Evolutionary conservation across 2,888 invertebrate genomes (phyloP).

Genomic region (Plagodis dolabraria): DNA sequence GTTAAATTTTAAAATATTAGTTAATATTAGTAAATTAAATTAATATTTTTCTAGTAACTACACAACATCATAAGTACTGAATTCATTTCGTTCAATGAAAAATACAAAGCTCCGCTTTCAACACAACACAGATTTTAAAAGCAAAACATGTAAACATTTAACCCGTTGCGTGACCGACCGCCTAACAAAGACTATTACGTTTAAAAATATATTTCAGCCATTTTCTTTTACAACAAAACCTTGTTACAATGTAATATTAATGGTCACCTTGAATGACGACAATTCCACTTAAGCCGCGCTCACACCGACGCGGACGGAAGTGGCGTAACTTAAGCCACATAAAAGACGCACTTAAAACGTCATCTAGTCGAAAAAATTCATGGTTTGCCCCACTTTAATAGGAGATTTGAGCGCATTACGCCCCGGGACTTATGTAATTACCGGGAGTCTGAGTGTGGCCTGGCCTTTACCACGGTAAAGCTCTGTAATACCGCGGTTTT

Average conservation of each 20-base stretch:
- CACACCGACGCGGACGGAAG: slow-evolving; percentile 21
- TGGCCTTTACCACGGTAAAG: slow-evolving; percentile 26
- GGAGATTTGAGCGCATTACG: slow-evolving; percentile 49
- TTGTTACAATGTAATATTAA: slow-evolving; percentile 30
- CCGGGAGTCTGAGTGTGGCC: slow-evolving; percentile 27
- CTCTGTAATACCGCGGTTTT: slow-evolving; percentile 30
- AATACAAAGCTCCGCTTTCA: neutral
- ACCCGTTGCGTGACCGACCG: neutral
- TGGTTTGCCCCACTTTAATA: slow-evolving; percentile 41
- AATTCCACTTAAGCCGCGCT: slow-evolving; percentile 21
- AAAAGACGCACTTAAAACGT: slow-evolving; percentile 31
- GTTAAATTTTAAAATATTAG: no score
- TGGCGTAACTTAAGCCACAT: slow-evolving; percentile 27
- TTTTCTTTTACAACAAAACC: slow-evolving; percentile 20
- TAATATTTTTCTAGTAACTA: no score
- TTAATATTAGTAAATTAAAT: no score
- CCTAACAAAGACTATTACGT: slow-evolving; percentile 1
- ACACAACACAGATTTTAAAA: neutral
- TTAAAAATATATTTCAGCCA: slow-evolving; percentile 16
- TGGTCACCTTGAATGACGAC: slow-evolving; percentile 24
- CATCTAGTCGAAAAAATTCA: slow-evolving; percentile 43
- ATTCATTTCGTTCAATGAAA: no score
- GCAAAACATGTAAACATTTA: neutral
- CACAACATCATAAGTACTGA: no score
- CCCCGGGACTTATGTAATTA: slow-evolving; percentile 45